phyloP scores from a whole-genome alignment of 2,888 invertebrate species.

The Melangyna quadrimaculata region DNA sequence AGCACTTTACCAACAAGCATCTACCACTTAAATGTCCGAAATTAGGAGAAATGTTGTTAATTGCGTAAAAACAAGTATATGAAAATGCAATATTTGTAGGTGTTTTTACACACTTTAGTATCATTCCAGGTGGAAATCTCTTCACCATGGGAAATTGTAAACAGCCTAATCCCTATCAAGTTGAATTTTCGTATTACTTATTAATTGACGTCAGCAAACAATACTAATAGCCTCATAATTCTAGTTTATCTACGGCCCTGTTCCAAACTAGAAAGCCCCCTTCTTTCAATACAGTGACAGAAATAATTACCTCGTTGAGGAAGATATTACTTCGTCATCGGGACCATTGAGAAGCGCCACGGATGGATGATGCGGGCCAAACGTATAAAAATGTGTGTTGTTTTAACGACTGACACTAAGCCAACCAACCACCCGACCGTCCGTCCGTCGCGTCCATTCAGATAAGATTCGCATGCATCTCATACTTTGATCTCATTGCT shows the following conservation, averaged over 20 bases:
- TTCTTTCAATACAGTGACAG: conserved; percentile 44
- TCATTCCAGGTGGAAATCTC: no score
- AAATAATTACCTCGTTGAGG: conserved; percentile 67
- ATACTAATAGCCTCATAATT: no score
- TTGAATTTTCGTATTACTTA: no score
- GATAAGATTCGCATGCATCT: conserved; percentile 64
- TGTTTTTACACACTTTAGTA: no score
- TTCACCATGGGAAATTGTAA: no score
- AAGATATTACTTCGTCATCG: conserved; percentile 67
- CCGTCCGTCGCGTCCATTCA: not conserved
- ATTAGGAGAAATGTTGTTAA: no score
- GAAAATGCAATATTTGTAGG: no score
- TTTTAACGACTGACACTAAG: conserved; percentile 65
- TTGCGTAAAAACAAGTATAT: no score
- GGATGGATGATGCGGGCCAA: conserved; percentile 21
- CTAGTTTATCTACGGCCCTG: conserved; percentile 15
- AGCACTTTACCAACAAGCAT: no score
- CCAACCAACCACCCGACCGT: conserved; percentile 11
- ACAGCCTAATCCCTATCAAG: no score
- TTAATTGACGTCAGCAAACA: no score
- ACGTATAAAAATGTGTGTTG: conserved; percentile 49
- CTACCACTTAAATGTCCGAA: no score
- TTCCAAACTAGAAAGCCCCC: not conserved
- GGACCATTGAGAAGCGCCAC: conserved; percentile 63
- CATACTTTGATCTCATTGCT: conserved; percentile 79